Evolutionary conservation across 2,888 invertebrate species (phyloP), one percentile per base, ranked within the genome.

Genomic region (Pyrochroa serraticornis): DNA sequence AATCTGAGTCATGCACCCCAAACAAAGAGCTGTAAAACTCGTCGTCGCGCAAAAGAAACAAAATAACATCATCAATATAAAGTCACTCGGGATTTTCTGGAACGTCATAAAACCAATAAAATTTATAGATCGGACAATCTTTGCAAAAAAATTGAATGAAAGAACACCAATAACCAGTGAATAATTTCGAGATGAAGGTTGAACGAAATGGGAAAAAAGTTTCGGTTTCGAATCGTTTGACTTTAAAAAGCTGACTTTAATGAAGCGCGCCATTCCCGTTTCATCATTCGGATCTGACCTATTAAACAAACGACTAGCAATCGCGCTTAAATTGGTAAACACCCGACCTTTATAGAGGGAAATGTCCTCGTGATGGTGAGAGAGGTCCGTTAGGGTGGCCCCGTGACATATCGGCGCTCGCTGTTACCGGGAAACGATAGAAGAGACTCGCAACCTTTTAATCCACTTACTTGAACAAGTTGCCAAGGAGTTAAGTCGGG

Each of bases 271-370:
- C 32, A 9, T 22, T 22, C 9, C 46, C 7, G 9, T 49, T 49
- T 49, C 14, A 41, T 49, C 49, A 49, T 49, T 22, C 41, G n/a
- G 39, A 49, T 49, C 41, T 49, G 49, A 49, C 49, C 49, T 49
- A 49, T 49, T 49, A 49, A 49, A 41, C 39, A 41, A 42, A 51
- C 51, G 51, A 42, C 32, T 10, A 9, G 42, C 50, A 53, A 49
- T 51, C 38, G 57, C 35, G 49, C 37, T 49, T 44, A 41, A 42
- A 49, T 47, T 44, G 48, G 56, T 50, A 58, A 22, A 22, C 22
- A 22, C 22, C 22, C 22, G 22, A 22, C 22, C 22, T 22, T 22
- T 22, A 22, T 22, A 22, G 22, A 22, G 22, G 22, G 22, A 22
- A 22, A 22, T 22, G 22, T 22, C 22, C 22, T 5, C 22, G 22